phyloP scores from a whole-genome alignment of 2,797 vertebrate genomes.

The Acropternis orthonyx region DNA sequence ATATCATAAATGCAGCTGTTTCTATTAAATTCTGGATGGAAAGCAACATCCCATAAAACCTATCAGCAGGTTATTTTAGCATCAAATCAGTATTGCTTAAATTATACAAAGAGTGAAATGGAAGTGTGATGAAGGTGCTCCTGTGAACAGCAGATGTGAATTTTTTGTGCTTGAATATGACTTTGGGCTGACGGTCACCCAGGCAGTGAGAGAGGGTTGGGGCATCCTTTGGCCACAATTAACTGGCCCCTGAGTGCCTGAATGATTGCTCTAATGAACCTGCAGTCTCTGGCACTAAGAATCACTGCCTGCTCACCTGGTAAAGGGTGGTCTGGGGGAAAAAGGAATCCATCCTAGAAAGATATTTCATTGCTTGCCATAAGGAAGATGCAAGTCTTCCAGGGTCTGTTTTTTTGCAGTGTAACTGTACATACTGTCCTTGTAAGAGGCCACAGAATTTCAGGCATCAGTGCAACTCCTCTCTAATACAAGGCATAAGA shows the following conservation, averaged over 20 bases:
- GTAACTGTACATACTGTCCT: rapidly evolving
- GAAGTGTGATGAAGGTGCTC: background rate
- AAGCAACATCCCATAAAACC: conserved; percentile 9
- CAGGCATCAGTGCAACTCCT: background rate
- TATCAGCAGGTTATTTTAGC: conserved; percentile 29
- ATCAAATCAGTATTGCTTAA: conserved; percentile 24
- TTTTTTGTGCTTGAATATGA: background rate
- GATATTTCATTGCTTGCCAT: background rate
- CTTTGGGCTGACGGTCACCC: background rate
- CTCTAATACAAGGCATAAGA: background rate
- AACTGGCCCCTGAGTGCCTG: background rate
- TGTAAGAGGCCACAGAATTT: background rate
- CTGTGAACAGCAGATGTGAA: background rate
- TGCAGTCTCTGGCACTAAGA: background rate
- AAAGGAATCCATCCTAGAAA: background rate
- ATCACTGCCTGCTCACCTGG: background rate
- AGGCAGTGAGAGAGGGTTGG: background rate
- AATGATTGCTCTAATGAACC: background rate
- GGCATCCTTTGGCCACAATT: background rate
- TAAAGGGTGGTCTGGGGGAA: background rate
- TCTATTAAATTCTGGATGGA: conserved; percentile 6
- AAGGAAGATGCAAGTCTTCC: background rate
- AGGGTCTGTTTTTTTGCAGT: background rate
- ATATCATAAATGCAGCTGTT: conserved; percentile 39
- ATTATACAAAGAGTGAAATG: background rate